Evolutionary conservation across 2,797 vertebrate species (phyloP), one percentile per base, ranked within the genome.

Genomic region (Xiphophorus birchmanni): DNA sequence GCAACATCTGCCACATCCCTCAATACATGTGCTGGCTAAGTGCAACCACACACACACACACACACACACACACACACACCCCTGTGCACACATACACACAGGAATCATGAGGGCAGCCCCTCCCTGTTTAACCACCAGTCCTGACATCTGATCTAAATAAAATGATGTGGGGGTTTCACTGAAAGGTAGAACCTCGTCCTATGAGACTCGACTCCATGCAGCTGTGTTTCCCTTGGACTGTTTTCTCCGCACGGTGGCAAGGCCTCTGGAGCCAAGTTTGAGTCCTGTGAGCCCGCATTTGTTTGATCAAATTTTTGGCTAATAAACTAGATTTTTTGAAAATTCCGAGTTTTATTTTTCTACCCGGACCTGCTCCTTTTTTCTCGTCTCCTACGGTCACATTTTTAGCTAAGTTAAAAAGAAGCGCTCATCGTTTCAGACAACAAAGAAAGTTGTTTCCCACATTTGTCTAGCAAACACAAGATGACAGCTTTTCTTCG

Each of bases 81-180:
- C 37, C 5, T 40, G 5, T 5, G 37, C 5, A 75, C 67, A 23
- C 29, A 71, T 48, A 73, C 84, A 84, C 79, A 76, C 75, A 69
- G 75, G 84, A 85, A 90, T 79, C 77, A 74, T 75, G 63, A 79
- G 76, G 73, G 87, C 90, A 73, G 88, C 92, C 87, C 90, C 88
- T 92, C 93, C 91, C 90, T 83, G 89, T 91, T 91, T 84, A 93
- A 94, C 90, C 92, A 92, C 91, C 71, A 79, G 87, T 81, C 81
- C 84, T 93, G 93, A 92, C 92, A 94, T 92, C 89, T 93, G 82
- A 82, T 90, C 89, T 92, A 93, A 93, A 95, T 93, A 89, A 90
- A 89, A 90, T 82, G 67, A 81, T 89, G 87, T 47, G 88, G 88
- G 87, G 81, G 82, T 76, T 90, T 29, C 84, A 79, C 80, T 35